Evolutionary conservation across 2,888 invertebrate species (phyloP), one percentile per base, ranked within the genome.

Genomic region (Drosophila leonis): DNA sequence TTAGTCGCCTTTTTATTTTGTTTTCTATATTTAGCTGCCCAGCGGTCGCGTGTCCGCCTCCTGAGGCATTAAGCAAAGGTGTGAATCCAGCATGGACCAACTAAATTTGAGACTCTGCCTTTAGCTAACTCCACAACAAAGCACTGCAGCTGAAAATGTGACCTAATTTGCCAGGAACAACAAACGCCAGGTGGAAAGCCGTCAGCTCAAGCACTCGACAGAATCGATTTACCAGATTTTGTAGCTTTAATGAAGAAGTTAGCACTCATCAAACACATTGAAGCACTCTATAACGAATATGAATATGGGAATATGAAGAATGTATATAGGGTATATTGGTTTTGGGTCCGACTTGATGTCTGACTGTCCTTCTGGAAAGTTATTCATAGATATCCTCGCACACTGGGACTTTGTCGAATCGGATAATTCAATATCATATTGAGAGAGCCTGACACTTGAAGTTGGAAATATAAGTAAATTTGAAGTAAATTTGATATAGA

Each of bases 21-120:
- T 18, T 33, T 61, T 61, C 68, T 78, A 78, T 75, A 64, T 78
- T 78, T 78, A 75, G 75, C 63, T 61, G 52, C 10, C 64, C 69
- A 59, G 20, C 37, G 64, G 75, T 68, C 79, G 51, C 69, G 69
- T 68, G 79, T 46, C 62, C 61, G 35, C 56, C 59, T 35, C 33
- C 56, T 29, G 35, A 39, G 15, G 44, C 46, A 59, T 41, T 41
- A 39, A 20, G 18, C 54, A 35, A 29, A 56, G 55, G 44, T 75
- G 70, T 44, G n/a, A 60, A 61, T 29, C 46, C 56, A 29, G 68
- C 68, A 35, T 13, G n/a, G 31, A n/a, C 37, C 67, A 31, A 52
- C 67, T 31, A 7, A 37, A 52, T 37, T 37, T 33, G 12, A 54
- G 15, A 37, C 24, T 18, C 27, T 31, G 15, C 39, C 49, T n/a